A percentile compares a stretch with the other conserved stretches of the same genome.
These are phyloP conservation scores for Clepsis dumicolana DNA, from an alignment of 2,888 invertebrate genomes.

Conservation along the genomic window DNA sequence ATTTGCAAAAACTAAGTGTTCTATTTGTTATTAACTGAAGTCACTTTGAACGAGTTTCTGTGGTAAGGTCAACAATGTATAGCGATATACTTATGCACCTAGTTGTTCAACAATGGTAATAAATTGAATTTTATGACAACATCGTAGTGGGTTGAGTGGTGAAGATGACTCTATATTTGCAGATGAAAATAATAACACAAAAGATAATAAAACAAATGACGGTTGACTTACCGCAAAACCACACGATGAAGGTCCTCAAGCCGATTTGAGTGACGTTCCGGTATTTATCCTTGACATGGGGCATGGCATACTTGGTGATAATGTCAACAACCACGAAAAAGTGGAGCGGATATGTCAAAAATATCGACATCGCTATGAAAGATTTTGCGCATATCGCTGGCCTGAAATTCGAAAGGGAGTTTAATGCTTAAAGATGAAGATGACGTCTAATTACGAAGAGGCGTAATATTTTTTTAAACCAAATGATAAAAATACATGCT, in stretches of 20 bases:
- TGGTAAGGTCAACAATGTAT: not conserved
- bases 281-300: constrained; percentile 84
- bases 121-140: not conserved
- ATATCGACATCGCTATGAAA: constrained; percentile 94
- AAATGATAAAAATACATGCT: too few species aligned
- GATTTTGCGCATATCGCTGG: constrained; percentile 92
- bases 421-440: not conserved
- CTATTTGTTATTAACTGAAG: not conserved
- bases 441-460: not conserved
- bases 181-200: not conserved
- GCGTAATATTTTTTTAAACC: too few species aligned
- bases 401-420: constrained; percentile 74
- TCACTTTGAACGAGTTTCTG: not conserved
- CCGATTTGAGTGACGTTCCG: constrained; percentile 61
- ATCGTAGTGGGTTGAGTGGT: not conserved
- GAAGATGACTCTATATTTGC: not conserved
- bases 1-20: not conserved
- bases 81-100: not conserved
- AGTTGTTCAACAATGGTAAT: not conserved
- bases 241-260: constrained; percentile 65
- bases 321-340: constrained; percentile 97
- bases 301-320: constrained; percentile 90
- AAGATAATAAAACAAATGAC: not conserved
- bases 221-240: constrained; percentile 71
- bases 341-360: constrained; percentile 97